These are phyloP conservation scores for Hemicentrotus pulcherrimus DNA, from an alignment of 35 echinoderm and acorn worm genomes.

Conservation along the genomic window DNA sequence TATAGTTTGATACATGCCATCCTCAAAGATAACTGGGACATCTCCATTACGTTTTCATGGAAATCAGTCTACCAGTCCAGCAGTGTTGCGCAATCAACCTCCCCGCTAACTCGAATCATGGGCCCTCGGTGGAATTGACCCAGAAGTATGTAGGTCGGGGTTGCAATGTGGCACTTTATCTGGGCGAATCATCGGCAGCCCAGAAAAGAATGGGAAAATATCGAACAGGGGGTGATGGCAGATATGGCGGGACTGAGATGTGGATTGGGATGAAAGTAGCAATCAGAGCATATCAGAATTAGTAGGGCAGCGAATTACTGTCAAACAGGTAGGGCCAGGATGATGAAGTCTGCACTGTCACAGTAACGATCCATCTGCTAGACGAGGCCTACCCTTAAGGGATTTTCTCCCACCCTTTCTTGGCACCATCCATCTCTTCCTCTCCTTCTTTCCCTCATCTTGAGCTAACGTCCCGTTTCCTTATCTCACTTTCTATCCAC, in stretches of 20 bases:
- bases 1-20: background rate
- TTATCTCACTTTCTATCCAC: background rate
- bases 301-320: conserved; percentile 38
- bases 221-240: background rate
- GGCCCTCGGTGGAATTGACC: background rate
- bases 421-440: conserved; percentile 2
- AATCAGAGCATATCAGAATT: conserved; percentile 47
- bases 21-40: background rate
- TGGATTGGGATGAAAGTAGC: background rate
- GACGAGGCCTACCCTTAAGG: background rate
- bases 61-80: background rate
- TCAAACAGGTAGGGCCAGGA: conserved; percentile 17
- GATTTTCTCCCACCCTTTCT: background rate
- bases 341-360: conserved; percentile 26
- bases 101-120: background rate
- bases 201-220: background rate
- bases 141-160: conserved; percentile 16
- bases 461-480: background rate
- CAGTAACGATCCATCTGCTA: background rate
- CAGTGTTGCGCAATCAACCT: background rate
- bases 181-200: conserved; percentile 9
- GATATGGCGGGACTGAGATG: background rate
- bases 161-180: conserved; percentile 21
- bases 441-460: background rate
- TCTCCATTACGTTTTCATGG: background rate